These are phyloP conservation scores for Ypsolopha sequella DNA, from an alignment of 2,888 invertebrate genomes.

Conservation along the genomic window DNA sequence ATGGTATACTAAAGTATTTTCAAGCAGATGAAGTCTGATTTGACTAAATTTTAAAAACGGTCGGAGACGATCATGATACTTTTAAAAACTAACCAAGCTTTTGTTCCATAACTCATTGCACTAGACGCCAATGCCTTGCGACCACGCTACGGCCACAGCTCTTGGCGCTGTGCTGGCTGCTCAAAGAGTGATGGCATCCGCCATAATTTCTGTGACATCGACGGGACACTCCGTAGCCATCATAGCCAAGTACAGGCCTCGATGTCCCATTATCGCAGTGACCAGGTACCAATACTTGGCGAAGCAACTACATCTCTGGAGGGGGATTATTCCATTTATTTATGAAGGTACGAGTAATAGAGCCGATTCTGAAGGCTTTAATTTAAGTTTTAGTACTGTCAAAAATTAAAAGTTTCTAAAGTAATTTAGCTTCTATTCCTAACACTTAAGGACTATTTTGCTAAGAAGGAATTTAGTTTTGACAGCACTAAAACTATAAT, in stretches of 20 bases:
- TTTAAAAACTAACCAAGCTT: neutral
- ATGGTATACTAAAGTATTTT: no score
- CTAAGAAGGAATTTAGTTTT: no score
- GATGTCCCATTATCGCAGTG: conserved; percentile 79
- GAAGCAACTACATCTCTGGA: conserved; percentile 75
- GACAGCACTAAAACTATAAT: no score
- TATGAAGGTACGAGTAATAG: no score
- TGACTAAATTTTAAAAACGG: no score
- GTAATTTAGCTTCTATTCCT: no score
- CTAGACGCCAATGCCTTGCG: conserved; percentile 65
- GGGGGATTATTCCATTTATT: conserved; percentile 75
- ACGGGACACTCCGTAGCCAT: conserved; percentile 73
- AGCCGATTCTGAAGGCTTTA: no score
- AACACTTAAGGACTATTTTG: no score
- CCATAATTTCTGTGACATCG: conserved; percentile 77
- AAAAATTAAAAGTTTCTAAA: no score
- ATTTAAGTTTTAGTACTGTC: no score
- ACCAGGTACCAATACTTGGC: conserved; percentile 73
- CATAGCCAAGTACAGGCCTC: conserved; percentile 76
- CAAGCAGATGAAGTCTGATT: no score
- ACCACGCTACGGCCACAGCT: conserved; percentile 77
- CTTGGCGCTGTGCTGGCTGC: conserved; percentile 82
- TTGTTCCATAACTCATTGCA: conserved; percentile 5
- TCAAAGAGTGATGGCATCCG: conserved; percentile 75
- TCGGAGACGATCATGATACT: no score